These are phyloP conservation scores for Tenebrosternarchus preto DNA, from an alignment of 2,113 vertebrate genomes.

Conservation along the genomic window DNA sequence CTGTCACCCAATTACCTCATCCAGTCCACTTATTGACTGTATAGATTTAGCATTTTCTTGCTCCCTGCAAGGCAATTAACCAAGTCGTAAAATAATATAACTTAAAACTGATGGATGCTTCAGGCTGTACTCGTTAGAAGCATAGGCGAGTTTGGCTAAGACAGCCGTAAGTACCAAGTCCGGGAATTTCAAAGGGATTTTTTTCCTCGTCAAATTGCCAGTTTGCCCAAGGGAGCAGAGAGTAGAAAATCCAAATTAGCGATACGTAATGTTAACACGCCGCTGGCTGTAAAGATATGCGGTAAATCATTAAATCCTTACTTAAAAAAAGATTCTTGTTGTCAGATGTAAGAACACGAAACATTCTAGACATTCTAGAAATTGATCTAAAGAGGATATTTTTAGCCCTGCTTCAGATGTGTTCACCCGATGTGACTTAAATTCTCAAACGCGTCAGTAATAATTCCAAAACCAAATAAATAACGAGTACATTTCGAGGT, in stretches of 20 bases:
- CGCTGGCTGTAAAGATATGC: background rate
- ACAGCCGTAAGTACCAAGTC: background rate
- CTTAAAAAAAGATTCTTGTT: background rate
- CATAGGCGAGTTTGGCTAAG: background rate
- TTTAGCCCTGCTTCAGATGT: background rate
- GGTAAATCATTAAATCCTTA: background rate
- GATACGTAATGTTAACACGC: background rate
- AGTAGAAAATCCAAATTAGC: background rate
- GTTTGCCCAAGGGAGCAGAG: conserved; percentile 6
- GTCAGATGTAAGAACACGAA: background rate
- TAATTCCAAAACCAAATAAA: background rate
- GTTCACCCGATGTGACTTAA: background rate
- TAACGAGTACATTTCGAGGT: background rate
- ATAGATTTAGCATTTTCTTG: conserved; percentile 23
- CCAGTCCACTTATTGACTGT: conserved; percentile 10
- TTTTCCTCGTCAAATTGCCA: background rate
- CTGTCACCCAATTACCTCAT: conserved; percentile 26
- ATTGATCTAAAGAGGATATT: background rate
- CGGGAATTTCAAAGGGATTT: background rate
- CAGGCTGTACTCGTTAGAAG: conserved; percentile 12
- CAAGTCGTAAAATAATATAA: conserved; percentile 33
- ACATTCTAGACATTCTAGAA: background rate
- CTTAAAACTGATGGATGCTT: conserved; percentile 10
- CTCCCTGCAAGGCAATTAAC: conserved; percentile 22
- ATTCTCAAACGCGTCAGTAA: background rate